These are phyloP conservation scores for Dermolepida albohirtum DNA, from an alignment of 2,888 invertebrate genomes.

Conservation along the genomic window DNA sequence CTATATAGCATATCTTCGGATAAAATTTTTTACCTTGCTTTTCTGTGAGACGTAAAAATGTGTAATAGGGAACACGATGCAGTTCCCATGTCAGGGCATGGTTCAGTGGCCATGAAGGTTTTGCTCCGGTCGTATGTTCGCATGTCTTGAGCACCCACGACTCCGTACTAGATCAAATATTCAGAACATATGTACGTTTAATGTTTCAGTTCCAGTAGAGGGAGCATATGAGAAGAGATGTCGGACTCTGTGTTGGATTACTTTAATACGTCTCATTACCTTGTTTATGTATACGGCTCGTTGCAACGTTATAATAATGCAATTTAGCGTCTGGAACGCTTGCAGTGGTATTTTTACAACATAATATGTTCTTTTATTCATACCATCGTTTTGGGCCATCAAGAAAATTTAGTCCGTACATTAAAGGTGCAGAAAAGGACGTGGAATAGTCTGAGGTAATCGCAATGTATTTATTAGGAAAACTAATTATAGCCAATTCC, in stretches of 20 bases:
- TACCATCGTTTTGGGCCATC: neutral
- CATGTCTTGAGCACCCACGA: conserved; percentile 34
- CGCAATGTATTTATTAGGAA: no score
- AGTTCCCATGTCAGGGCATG: conserved; percentile 49
- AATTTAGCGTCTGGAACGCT: neutral
- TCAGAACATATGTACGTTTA: conserved; percentile 36
- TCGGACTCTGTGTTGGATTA: conserved; percentile 17
- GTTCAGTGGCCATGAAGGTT: conserved; percentile 50
- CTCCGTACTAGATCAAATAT: conserved; percentile 40
- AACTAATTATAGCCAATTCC: no score
- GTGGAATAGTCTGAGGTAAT: no score
- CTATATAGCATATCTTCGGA: conserved; percentile 30
- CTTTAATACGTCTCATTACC: conserved; percentile 19
- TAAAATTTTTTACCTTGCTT: conserved; percentile 22
- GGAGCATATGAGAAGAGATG: conserved; percentile 31
- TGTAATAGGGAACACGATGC: conserved; percentile 42
- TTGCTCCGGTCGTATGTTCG: conserved; percentile 30
- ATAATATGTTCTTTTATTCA: neutral
- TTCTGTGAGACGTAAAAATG: conserved; percentile 36
- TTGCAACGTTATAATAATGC: neutral
- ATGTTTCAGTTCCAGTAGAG: conserved; percentile 39
- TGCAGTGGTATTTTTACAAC: no score
- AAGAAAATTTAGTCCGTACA: no score
- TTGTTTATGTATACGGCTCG: conserved; percentile 1
- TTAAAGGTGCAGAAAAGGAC: no score